phyloP scores from a whole-genome alignment of 1,140 invertebrate species.

The Latrodectus geometricus region DNA sequence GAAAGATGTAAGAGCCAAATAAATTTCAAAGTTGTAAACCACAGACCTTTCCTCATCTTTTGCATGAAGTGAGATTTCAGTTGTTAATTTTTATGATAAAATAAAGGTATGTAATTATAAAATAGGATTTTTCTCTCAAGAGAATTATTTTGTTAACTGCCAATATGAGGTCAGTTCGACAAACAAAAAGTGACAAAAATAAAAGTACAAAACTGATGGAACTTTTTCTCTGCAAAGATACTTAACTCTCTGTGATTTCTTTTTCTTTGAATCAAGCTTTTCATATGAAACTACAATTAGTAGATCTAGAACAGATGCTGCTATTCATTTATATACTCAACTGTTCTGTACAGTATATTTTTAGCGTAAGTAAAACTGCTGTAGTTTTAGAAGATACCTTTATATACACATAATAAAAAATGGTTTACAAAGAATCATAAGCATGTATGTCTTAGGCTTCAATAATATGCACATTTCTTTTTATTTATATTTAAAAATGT shows the following conservation, averaged over 20 bases:
- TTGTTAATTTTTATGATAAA: not conserved
- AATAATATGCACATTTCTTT: not conserved
- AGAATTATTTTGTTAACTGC: constrained; percentile 51
- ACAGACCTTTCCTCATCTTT: constrained; percentile 8
- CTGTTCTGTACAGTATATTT: not conserved
- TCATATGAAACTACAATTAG: not conserved
- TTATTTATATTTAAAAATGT: not conserved
- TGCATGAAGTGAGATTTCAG: constrained; percentile 33
- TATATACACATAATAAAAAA: not conserved
- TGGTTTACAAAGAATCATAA: not conserved
- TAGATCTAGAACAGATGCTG: no score
- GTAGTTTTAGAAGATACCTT: not conserved
- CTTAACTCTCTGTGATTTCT: not conserved
- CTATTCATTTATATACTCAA: no score
- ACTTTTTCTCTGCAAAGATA: not conserved
- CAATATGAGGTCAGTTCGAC: constrained; percentile 4
- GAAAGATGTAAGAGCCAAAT: constrained; percentile 36
- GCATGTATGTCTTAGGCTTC: not conserved
- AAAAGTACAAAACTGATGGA: constrained; percentile 49
- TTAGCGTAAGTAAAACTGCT: not conserved
- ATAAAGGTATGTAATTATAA: not conserved
- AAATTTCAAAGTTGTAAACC: constrained; percentile 40
- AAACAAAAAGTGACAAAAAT: constrained; percentile 24
- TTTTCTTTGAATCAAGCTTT: not conserved
- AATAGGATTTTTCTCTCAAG: constrained; percentile 30